Conservation (phyloP, 2,888 invertebrate genomes). For the Perizoma affinitatum region DNA sequence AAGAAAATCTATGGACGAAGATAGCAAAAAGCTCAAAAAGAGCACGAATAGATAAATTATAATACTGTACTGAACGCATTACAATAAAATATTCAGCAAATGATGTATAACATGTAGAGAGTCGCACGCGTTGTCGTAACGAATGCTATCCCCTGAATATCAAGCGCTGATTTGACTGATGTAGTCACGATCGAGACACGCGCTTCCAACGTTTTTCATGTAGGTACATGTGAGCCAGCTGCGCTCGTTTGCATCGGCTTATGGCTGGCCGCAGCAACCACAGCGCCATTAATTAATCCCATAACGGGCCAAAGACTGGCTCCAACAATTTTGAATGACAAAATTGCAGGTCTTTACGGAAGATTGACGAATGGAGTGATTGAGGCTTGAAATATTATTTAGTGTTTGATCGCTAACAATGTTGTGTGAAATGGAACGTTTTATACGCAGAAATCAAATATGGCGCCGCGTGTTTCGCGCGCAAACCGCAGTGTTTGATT, state of each 20-base stretch:
- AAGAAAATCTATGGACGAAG: constrained; percentile 33
- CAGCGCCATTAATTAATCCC: constrained; percentile 68
- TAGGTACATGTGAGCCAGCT: constrained; percentile 50
- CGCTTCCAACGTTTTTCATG: constrained; percentile 69
- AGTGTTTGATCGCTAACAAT: constrained; percentile 55
- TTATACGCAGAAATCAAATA: constrained; percentile 44
- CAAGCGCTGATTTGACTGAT: constrained; percentile 76
- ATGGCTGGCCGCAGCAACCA: constrained; percentile 56
- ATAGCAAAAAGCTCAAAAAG: constrained; percentile 28
- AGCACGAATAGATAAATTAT: constrained; percentile 29
- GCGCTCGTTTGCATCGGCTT: constrained; percentile 64
- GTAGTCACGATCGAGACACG: constrained; percentile 71
- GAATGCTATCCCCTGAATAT: constrained; percentile 70
- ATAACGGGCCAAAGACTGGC: constrained; percentile 61
- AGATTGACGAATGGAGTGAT: constrained; percentile 70
- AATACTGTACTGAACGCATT: constrained; percentile 42
- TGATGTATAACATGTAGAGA: constrained; percentile 56
- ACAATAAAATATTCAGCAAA: constrained; percentile 56
- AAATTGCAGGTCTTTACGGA: constrained; percentile 59
- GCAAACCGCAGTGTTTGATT: constrained; percentile 53
- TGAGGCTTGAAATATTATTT: constrained; percentile 69
- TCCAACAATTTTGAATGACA: constrained; percentile 71
- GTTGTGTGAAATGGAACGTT: constrained; percentile 50
- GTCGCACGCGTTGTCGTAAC: constrained; percentile 61
- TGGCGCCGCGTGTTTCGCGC: constrained; percentile 53